Conservation (phyloP, 2,888 invertebrate genomes). For the Polia nebulosa region DNA sequence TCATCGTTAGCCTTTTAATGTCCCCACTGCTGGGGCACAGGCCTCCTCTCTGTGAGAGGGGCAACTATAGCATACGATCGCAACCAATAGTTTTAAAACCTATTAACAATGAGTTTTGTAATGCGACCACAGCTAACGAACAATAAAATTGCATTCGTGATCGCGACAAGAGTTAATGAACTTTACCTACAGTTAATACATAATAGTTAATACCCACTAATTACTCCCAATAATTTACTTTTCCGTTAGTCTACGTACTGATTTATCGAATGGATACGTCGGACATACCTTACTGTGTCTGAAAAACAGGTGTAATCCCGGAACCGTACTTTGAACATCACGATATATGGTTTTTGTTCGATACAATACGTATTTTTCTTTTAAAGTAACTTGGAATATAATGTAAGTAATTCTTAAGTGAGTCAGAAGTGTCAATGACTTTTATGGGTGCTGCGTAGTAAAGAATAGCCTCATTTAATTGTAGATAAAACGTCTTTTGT, state of each 20-base stretch:
- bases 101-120: conserved; percentile 2
- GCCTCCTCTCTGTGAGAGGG: no score
- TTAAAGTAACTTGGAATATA: background rate
- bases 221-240: conserved; percentile 16
- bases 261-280: conserved; percentile 29
- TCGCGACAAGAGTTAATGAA: conserved; percentile 35
- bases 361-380: background rate
- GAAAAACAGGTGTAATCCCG: conserved; percentile 29
- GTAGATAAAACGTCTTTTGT: background rate
- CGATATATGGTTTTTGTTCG: conserved; percentile 30
- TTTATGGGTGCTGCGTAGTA: background rate
- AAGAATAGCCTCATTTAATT: background rate
- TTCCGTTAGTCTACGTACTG: conserved; percentile 20
- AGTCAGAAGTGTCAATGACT: background rate
- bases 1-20: no score
- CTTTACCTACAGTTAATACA: conserved; percentile 13
- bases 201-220: conserved; percentile 33
- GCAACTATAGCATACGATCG: background rate
- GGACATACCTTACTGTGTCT: conserved; percentile 15
- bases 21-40: no score
- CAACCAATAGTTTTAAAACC: conserved; percentile 2
- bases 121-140: conserved; percentile 5
- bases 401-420: background rate
- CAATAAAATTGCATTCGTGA: conserved; percentile 7
- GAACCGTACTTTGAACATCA: conserved; percentile 18